These are phyloP conservation scores for Glyptemys insculpta DNA, from an alignment of 2,797 vertebrate species.

Conservation along the genomic window DNA sequence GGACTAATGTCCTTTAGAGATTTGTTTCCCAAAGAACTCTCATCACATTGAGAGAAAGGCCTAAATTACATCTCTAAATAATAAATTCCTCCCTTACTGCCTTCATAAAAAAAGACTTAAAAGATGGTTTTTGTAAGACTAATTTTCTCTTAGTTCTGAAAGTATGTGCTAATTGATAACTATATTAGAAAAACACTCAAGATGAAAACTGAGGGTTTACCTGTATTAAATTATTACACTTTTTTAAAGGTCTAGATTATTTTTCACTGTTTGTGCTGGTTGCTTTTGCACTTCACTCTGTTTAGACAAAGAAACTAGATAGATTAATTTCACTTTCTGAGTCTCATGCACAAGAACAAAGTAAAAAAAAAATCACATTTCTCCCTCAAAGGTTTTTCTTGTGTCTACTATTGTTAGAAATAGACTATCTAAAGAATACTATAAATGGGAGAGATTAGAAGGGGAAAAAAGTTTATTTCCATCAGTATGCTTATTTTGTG, in stretches of 20 bases:
- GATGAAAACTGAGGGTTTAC: not conserved
- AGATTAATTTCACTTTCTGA: conserved; percentile 45
- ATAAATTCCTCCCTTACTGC: not conserved
- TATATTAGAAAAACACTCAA: not conserved
- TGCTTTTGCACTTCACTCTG: not conserved
- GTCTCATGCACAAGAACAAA: conserved; percentile 37
- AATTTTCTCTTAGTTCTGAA: not conserved
- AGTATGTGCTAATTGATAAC: not conserved
- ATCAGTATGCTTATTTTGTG: not conserved
- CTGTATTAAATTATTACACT: not conserved
- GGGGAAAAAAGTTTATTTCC: not conserved
- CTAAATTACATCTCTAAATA: not conserved
- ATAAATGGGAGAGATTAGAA: not conserved
- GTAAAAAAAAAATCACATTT: conserved; percentile 58
- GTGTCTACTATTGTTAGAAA: not conserved
- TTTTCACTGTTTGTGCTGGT: not conserved
- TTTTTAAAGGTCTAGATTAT: not conserved
- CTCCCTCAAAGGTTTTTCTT: conserved; percentile 39
- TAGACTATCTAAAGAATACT: not conserved
- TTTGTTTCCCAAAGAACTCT: not conserved
- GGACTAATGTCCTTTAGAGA: not conserved
- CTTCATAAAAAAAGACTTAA: not conserved
- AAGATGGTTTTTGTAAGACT: not conserved
- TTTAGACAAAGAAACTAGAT: conserved; percentile 21
- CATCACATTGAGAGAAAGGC: not conserved